Evolutionary conservation across 2,888 invertebrate genomes (phyloP), one percentile per base, ranked within the genome.

Genomic region (Polyommatus iphigenia): DNA sequence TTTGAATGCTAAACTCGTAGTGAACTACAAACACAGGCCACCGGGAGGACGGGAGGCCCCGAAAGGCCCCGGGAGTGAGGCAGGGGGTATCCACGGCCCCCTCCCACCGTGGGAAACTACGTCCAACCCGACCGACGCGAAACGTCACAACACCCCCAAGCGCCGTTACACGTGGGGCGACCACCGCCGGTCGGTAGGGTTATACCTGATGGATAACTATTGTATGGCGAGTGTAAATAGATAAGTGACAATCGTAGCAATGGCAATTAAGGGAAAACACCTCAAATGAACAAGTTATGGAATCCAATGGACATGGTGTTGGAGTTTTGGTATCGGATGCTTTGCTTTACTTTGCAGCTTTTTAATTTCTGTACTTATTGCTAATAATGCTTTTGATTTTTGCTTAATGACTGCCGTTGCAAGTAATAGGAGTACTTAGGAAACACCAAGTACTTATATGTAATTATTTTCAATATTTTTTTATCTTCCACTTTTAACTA

Each of bases 1-100:
- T 91, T 90, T 91, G 91, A 91, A 93, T 92, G 90, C 91, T 91
- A 91, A 90, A 88, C 90, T 87, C 90, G 91, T 90, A 91, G 90
- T 90, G 90, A 89, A 90, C 88, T 89, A 90, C 90, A 90, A 90
- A 90, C 90, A 90, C 67, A 67, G 67, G 29, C 67, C 67, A 67
- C 67, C 67, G 67, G 67, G 67, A 29, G 67, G 5, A 32, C 67
- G 67, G 67, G 67, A 15, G 67, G 62, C 62, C 29, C 62, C 67
- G 67, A 67, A 24, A 67, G 62, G 67, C 6, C 67, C 32, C 67
- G 29, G 32, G 67, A 32, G 29, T 15, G 67, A 67, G 67, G 67
- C 15, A 18, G 67, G 67, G 67, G 67, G 62, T 13, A 62, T 24
- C 24, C 84, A 83, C 82, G 84, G 87, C 85, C 87, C 88, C 89